Percentiles rank a stretch among this genome's conserved stretches.
phyloP scores from a whole-genome alignment of 1,140 invertebrate species.

The Drosophila paulistorum region DNA sequence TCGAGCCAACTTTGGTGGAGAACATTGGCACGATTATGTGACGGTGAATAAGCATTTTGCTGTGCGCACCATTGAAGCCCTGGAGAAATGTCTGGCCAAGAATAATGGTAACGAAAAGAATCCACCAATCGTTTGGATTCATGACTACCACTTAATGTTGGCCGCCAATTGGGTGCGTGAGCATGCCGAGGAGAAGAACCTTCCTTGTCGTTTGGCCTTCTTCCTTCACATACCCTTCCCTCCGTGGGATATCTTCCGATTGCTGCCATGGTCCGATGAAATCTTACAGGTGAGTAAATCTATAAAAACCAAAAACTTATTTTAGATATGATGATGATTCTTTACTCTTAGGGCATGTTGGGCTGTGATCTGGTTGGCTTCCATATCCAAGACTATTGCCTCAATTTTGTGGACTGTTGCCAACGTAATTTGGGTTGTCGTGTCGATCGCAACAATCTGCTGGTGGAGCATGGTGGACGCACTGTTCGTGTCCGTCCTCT shows the following conservation, averaged over 20 bases:
- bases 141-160: slow-evolving; percentile 96
- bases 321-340: neutral
- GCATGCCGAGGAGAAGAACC: slow-evolving; percentile 90
- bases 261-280: slow-evolving; percentile 96
- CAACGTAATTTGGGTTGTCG: slow-evolving; percentile 93
- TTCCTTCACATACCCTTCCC: slow-evolving; percentile 97
- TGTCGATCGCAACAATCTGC: slow-evolving; percentile 92
- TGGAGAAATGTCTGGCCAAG: slow-evolving; percentile 86
- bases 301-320: neutral
- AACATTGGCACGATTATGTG: slow-evolving; percentile 93
- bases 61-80: slow-evolving; percentile 89
- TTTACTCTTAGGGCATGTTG: slow-evolving; percentile 86
- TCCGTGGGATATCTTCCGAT: slow-evolving; percentile 94
- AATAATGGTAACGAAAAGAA: slow-evolving; percentile 84
- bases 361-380: slow-evolving; percentile 96
- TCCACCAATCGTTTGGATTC: slow-evolving; percentile 93
- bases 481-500: slow-evolving; percentile 92
- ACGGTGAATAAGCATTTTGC: slow-evolving; percentile 93
- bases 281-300: slow-evolving; percentile 87
- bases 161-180: slow-evolving; percentile 94
- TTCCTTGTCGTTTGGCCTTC: slow-evolving; percentile 92
- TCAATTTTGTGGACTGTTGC: slow-evolving; percentile 96
- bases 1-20: slow-evolving; percentile 89
- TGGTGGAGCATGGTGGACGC: slow-evolving; percentile 93
- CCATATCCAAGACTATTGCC: slow-evolving; percentile 95